Base-by-base conservation (phyloP, 2,888 invertebrate species). In the Campoplex nolae region DNA sequence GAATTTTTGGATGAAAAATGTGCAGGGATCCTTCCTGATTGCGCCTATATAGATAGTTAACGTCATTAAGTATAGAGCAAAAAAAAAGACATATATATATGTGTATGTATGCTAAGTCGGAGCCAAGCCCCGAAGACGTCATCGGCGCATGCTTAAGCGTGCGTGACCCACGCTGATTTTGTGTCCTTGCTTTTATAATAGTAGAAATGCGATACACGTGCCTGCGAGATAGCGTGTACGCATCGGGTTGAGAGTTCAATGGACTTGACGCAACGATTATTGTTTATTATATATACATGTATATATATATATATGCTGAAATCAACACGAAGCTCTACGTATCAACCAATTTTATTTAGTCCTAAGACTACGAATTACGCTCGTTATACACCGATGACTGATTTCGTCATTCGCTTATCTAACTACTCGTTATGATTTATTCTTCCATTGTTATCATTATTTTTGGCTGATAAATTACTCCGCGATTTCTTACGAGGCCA, bases 181-280 rank as follows among this genome's bases (percentile, higher is more conserved):
- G 54, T 67, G 54, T 70, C 65, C 74, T 85, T 79, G 78, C 56
- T n/a, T 51, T 71, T 16, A n/a, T 62, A 65, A n/a, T 18, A 56
- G 76, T 70, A 71, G 48, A 79, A 86, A 86, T 86, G 83, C 86
- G 83, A 81, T 68, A 86, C 83, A 86, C 86, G 86, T 86, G 80
- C 71, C 76, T 6, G 23, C 23, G 71, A 68, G 83, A 86, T 86
- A 86, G 79, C 56, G 75, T 32, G 58, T 83, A 78, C 62, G 76
- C 79, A 45, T 2, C 62, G 65, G 65, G n/a, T 32, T 16, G 65
- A 54, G 54, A 51, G 51, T 38, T 67, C 67, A 68, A 42, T 18
- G 32, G 51, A 68, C 78, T 78, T 42, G 68, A 6, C 51, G 28
- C 18, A 56, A 75, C 28, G 9, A 67, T 32, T 56, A 54, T 23